These are phyloP conservation scores for Emydocephalus ijimae DNA, from an alignment of 2,113 vertebrate species.

Conservation along the genomic window DNA sequence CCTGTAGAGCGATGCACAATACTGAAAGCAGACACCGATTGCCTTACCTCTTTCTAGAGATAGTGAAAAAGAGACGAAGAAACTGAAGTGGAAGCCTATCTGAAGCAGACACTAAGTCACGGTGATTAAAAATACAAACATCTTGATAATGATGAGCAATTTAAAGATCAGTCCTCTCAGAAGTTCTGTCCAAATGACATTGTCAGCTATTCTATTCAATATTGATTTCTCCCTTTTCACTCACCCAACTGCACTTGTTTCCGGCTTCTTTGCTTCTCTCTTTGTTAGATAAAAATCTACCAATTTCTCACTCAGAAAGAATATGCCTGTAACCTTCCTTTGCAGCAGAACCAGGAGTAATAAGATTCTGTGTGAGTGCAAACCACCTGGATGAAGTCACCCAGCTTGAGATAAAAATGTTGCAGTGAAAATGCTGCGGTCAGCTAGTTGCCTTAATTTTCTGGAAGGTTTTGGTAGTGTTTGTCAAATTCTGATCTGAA, in stretches of 20 bases:
- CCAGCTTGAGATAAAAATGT: slow-evolving; percentile 31
- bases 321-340: slow-evolving; percentile 55
- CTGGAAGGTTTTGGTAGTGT: slow-evolving; percentile 57
- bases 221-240: slow-evolving; percentile 39
- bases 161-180: slow-evolving; percentile 49
- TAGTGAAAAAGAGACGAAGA: slow-evolving; percentile 13
- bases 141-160: slow-evolving; percentile 51
- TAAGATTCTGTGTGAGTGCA: slow-evolving; percentile 52
- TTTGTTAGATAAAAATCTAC: slow-evolving; percentile 58
- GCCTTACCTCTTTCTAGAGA: slow-evolving; percentile 26
- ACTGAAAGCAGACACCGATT: slow-evolving; percentile 28
- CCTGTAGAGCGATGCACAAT: slow-evolving; percentile 19
- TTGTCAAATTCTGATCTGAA: slow-evolving; percentile 62
- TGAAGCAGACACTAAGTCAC: slow-evolving; percentile 27
- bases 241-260: slow-evolving; percentile 42
- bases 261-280: slow-evolving; percentile 42
- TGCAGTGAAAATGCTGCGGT: slow-evolving; percentile 49
- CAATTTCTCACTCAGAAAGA: slow-evolving; percentile 42
- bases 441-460: slow-evolving; percentile 47
- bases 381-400: slow-evolving; percentile 54
- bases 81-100: slow-evolving; percentile 27
- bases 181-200: slow-evolving; percentile 39
- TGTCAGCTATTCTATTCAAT: slow-evolving; percentile 51
- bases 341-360: slow-evolving; percentile 60
- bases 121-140: slow-evolving; percentile 50